phyloP scores from a whole-genome alignment of 1,140 invertebrate genomes.

The Mamestra configurata region DNA sequence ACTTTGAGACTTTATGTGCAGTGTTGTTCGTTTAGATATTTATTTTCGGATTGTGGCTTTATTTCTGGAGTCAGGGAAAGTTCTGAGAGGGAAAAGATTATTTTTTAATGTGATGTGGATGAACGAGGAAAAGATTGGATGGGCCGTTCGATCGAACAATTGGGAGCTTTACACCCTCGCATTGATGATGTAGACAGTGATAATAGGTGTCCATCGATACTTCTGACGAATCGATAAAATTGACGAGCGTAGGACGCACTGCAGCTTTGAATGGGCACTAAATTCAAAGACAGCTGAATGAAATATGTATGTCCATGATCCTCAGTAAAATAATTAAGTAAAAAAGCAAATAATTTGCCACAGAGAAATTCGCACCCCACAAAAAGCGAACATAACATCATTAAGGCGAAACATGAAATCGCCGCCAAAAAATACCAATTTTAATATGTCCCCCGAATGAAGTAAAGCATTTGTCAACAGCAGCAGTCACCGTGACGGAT shows the following conservation, averaged over 20 bases:
- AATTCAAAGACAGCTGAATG: background rate
- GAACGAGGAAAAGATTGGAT: background rate
- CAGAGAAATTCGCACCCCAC: slow-evolving; percentile 7
- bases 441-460: slow-evolving; percentile 62
- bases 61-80: slow-evolving; percentile 29
- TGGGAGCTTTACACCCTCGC: background rate
- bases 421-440: slow-evolving; percentile 53
- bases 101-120: background rate
- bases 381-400: slow-evolving; percentile 25
- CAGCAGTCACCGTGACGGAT: slow-evolving; percentile 68
- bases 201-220: background rate
- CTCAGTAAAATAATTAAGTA: background rate
- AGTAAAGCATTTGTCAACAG: slow-evolving; percentile 66
- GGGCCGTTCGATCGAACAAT: background rate
- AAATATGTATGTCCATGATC: background rate
- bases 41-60: slow-evolving; percentile 29
- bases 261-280: background rate
- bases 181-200: background rate
- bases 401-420: slow-evolving; percentile 35
- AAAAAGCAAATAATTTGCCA: background rate
- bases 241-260: background rate
- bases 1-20: slow-evolving; percentile 41
- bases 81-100: background rate
- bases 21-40: slow-evolving; percentile 34
- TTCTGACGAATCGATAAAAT: background rate